Conservation (phyloP, 2,888 invertebrate species). For the Minunthozetes semirufus region DNA sequence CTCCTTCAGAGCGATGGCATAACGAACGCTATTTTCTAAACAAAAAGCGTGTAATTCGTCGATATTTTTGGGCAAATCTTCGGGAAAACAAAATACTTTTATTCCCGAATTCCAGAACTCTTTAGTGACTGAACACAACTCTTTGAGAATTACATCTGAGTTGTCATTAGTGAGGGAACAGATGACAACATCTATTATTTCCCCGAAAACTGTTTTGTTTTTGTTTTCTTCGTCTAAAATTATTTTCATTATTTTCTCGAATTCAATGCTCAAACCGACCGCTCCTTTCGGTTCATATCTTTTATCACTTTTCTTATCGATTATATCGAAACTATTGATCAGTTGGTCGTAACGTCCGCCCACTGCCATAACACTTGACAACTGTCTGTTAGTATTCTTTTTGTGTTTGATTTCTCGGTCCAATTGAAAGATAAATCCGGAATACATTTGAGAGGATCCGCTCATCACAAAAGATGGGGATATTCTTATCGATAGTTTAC, state of each 20-base stretch:
- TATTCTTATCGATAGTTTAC: slow-evolving; percentile 52
- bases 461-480: slow-evolving; percentile 58
- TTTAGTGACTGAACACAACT: slow-evolving; percentile 55
- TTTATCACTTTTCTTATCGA: slow-evolving; percentile 38
- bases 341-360: slow-evolving; percentile 85
- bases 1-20: slow-evolving; percentile 26
- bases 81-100: slow-evolving; percentile 41
- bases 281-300: slow-evolving; percentile 55
- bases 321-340: slow-evolving; percentile 50
- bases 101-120: slow-evolving; percentile 68
- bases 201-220: slow-evolving; percentile 46
- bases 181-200: slow-evolving; percentile 60
- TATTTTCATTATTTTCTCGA: slow-evolving; percentile 65
- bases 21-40: slow-evolving; percentile 18
- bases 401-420: slow-evolving; percentile 54
- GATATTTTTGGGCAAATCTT: slow-evolving; percentile 24
- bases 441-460: slow-evolving; percentile 57
- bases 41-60: slow-evolving; percentile 30
- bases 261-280: slow-evolving; percentile 74
- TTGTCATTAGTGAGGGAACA: slow-evolving; percentile 57
- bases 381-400: slow-evolving; percentile 53
- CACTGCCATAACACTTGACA: slow-evolving; percentile 67
- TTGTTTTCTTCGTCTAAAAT: slow-evolving; percentile 54
- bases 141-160: slow-evolving; percentile 47
- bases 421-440: slow-evolving; percentile 63